phyloP scores from a whole-genome alignment of 2,888 invertebrate genomes.

The Seira sanloemensis region DNA sequence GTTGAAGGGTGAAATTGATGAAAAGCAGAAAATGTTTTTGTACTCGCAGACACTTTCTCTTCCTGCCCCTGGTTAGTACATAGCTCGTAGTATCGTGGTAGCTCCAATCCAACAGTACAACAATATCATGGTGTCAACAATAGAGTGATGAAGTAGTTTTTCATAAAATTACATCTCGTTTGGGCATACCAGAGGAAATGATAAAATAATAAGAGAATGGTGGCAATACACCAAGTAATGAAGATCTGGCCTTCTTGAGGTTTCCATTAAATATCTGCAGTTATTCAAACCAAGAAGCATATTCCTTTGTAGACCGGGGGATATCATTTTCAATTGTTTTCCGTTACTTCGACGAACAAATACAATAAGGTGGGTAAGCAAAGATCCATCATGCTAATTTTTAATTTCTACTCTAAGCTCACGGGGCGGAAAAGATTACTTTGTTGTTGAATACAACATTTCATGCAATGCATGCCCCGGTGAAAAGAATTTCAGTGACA shows the following conservation, averaged over 20 bases:
- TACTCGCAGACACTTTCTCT: background rate
- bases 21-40: slow-evolving; percentile 32
- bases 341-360: too few relatives aligned
- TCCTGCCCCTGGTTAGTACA: background rate
- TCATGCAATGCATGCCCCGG: too few relatives aligned
- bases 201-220: slow-evolving; percentile 9
- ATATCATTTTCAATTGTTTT: too few relatives aligned
- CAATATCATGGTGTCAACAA: slow-evolving; percentile 49
- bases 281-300: too few relatives aligned
- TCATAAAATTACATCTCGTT: background rate
- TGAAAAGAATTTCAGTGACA: too few relatives aligned
- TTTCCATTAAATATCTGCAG: slow-evolving; percentile 42
- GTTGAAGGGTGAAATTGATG: slow-evolving; percentile 43
- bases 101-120: too few relatives aligned
- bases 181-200: background rate
- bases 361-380: too few relatives aligned
- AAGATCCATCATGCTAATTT: too few relatives aligned
- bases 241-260: slow-evolving; percentile 44
- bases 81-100: background rate
- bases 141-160: slow-evolving; percentile 45
- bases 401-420: too few relatives aligned
- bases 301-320: too few relatives aligned
- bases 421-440: too few relatives aligned
- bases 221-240: slow-evolving; percentile 24
- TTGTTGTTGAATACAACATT: too few relatives aligned